phyloP scores from a whole-genome alignment of 2,797 vertebrate genomes.

The Glyptemys insculpta region DNA sequence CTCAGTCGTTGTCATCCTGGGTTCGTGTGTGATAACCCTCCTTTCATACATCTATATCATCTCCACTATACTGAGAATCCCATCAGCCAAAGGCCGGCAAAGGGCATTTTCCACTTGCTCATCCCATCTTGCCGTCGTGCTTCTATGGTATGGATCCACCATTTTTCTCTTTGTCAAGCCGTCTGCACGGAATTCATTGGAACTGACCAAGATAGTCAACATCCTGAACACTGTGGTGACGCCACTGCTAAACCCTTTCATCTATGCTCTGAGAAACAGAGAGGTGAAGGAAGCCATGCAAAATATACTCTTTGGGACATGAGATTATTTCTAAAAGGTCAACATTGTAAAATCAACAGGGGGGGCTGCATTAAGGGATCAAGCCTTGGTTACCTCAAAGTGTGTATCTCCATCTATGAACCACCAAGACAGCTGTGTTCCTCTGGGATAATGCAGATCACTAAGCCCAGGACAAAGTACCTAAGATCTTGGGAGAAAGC shows the following conservation, averaged over 20 bases:
- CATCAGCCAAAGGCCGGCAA: neutral
- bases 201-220: neutral
- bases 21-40: neutral
- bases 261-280: slow-evolving; percentile 3
- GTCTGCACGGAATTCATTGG: neutral
- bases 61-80: neutral
- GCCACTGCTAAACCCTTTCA: slow-evolving; percentile 1
- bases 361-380: neutral
- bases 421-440: neutral
- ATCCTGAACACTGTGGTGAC: slow-evolving; percentile 23
- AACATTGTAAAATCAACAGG: neutral
- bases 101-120: slow-evolving; percentile 25
- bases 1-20: slow-evolving; percentile 11
- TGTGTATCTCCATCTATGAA: neutral
- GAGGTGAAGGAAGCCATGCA: slow-evolving; percentile 31
- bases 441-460: neutral
- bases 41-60: neutral
- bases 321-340: neutral
- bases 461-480: neutral
- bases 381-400: neutral
- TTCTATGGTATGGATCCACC: slow-evolving; percentile 5
- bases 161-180: slow-evolving; percentile 22
- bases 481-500: neutral
- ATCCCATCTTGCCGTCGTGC: slow-evolving; percentile 6
- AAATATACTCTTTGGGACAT: neutral